phyloP scores from a whole-genome alignment of 2,888 invertebrate species.

The Dorcus hopei region DNA sequence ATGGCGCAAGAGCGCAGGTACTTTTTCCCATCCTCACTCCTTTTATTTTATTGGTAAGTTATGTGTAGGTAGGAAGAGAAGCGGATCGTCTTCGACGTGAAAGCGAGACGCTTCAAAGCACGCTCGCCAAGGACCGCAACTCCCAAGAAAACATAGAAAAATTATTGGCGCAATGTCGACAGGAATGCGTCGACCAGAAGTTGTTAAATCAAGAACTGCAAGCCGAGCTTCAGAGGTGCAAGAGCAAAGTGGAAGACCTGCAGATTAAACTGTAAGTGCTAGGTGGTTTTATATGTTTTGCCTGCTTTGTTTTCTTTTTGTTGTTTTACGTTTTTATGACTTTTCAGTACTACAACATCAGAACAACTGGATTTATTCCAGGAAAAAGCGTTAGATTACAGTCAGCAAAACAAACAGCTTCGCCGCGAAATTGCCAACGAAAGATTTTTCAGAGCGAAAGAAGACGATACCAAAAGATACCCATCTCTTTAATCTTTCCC shows the following conservation, averaged over 20 bases:
- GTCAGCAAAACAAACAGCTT: conserved; percentile 53
- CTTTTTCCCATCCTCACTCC: neutral
- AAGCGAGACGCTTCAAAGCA: conserved; percentile 47
- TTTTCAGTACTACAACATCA: conserved; percentile 42
- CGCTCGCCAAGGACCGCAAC: conserved; percentile 49
- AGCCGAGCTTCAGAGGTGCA: conserved; percentile 58
- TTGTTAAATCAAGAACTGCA: conserved; percentile 63
- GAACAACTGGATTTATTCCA: conserved; percentile 53
- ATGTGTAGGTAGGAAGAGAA: too few relatives aligned
- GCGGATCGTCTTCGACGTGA: conserved; percentile 49
- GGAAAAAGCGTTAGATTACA: conserved; percentile 54
- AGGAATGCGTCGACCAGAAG: conserved; percentile 62
- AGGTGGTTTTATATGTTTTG: conserved; percentile 7
- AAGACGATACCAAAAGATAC: conserved; percentile 45
- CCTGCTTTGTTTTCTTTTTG: neutral
- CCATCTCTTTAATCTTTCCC: conserved; percentile 39
- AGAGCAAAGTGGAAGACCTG: conserved; percentile 54
- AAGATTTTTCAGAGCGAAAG: conserved; percentile 50
- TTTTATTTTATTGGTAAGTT: neutral
- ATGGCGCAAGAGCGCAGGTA: conserved; percentile 49
- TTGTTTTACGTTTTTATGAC: neutral
- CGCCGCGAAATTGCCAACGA: conserved; percentile 55
- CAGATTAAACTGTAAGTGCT: conserved; percentile 53
- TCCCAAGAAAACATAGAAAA: conserved; percentile 57
- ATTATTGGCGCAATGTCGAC: conserved; percentile 55